A percentile compares a stretch with the other conserved stretches of the same genome.
phyloP scores from a whole-genome alignment of 2,888 invertebrate species.

The Pyrrhosoma nymphula region DNA sequence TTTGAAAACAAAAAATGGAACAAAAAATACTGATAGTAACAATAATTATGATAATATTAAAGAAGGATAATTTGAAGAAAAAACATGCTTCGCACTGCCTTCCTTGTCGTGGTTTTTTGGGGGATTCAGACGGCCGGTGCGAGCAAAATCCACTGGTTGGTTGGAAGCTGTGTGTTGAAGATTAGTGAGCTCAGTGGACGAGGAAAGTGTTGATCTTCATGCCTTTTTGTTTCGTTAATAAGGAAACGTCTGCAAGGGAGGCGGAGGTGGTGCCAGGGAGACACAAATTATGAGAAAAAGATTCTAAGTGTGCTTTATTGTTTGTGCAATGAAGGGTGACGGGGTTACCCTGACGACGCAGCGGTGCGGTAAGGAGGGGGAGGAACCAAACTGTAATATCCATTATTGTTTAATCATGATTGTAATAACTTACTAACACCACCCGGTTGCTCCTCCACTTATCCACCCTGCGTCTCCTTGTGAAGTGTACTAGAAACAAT shows the following conservation, averaged over 20 bases:
- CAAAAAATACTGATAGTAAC: neutral
- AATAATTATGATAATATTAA: neutral
- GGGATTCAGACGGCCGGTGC: neutral
- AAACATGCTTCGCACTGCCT: slow-evolving; percentile 57
- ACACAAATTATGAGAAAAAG: neutral
- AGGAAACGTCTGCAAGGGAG: neutral
- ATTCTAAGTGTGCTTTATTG: neutral
- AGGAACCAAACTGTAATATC: neutral
- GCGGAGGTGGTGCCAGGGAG: neutral
- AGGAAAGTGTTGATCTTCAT: neutral
- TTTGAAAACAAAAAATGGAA: neutral
- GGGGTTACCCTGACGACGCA: neutral
- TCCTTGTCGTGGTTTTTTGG: slow-evolving; percentile 4
- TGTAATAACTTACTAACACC: neutral
- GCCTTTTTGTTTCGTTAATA: neutral
- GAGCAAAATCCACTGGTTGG: neutral
- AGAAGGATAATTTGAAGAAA: neutral
- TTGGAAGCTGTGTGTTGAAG: neutral
- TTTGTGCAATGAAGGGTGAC: neutral
- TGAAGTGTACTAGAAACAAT: neutral
- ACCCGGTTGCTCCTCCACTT: neutral
- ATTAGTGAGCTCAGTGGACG: neutral
- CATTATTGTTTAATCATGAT: neutral
- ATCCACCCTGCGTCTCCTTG: neutral
- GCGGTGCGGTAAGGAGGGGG: neutral